Evolutionary conservation across 2,797 vertebrate species (phyloP), one percentile per base, ranked within the genome.

Genomic region (Pipistrellus pygmaeus): DNA sequence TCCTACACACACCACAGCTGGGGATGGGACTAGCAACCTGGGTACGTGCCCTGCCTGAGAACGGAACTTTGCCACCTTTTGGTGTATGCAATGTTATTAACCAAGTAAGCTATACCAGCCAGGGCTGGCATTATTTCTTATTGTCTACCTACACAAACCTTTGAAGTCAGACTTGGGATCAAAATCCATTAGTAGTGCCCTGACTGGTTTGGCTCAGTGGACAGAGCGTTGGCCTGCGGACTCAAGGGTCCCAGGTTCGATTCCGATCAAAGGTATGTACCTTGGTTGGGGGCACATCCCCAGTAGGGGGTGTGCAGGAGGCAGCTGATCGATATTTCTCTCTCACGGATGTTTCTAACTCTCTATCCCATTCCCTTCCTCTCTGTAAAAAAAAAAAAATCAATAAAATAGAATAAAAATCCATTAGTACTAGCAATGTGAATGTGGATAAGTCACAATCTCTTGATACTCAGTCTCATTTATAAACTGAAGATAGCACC

Each of bases 391-490:
- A 38, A 38, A 44, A 46, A 46, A 46, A 46, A 46, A 46, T 13
- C 12, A 46, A 46, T 46, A 13, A 46, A 46, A 46, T 46, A 44
- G 9, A 44, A 2, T 46, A 12, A 46, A 90, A 93, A 60, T 64
- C 27, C 30, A 87, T 73, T 87, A 90, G 35, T 53, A 93, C 15
- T 60, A 90, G 66, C 10, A 71, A 5, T 64, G 15, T 53, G 71
- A 92, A 93, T n/a, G 9, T 71, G 51, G 62, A 12, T 32, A 85
- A 88, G 44, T 64, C 38, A 88, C 48, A 90, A 87, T 18, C 51
- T 76, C 73, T 96, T 96, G 73, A 75, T 88, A 88, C 41, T 87
- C 30, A 83, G 7, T 57, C 27, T 75, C 18, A 93, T 78, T 32
- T 38, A 10, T 80, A 90, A 93, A 93, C 30, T 93, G 35, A 93